These are phyloP conservation scores for Laupala kohalensis DNA, from an alignment of 1,140 invertebrate species.

Conservation along the genomic window DNA sequence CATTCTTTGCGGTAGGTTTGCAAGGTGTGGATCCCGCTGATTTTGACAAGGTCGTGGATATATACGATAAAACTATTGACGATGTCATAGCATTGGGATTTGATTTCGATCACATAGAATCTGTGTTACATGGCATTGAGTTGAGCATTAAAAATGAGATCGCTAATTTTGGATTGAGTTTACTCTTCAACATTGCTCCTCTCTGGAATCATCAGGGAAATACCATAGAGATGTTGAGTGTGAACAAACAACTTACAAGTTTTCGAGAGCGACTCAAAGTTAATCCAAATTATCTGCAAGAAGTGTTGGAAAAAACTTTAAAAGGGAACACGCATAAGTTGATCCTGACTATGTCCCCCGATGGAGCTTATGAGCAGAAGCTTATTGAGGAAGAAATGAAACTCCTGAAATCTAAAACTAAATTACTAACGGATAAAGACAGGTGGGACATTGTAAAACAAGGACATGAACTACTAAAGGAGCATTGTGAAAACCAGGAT, in stretches of 20 bases:
- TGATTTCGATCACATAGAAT: conserved; percentile 66
- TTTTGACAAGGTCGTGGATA: conserved; percentile 52
- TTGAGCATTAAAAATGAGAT: conserved; percentile 73
- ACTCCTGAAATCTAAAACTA: conserved; percentile 52
- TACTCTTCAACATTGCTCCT: conserved; percentile 61
- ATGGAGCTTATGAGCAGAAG: conserved; percentile 60
- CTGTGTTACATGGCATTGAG: conserved; percentile 75
- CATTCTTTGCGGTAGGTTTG: conserved; percentile 71
- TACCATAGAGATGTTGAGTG: conserved; percentile 52
- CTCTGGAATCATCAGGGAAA: conserved; percentile 82
- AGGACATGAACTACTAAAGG: conserved; percentile 54
- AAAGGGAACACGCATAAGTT: conserved; percentile 69
- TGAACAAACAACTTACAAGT: conserved; percentile 53
- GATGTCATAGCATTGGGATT: conserved; percentile 52
- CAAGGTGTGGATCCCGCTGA: conserved; percentile 64
- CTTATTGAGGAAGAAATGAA: conserved; percentile 50
- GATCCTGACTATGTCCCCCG: conserved; percentile 71
- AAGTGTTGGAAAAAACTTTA: conserved; percentile 67
- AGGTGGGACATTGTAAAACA: conserved; percentile 49
- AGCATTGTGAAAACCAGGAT: conserved; percentile 60
- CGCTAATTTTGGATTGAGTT: conserved; percentile 71
- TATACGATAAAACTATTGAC: conserved; percentile 59
- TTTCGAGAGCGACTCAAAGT: conserved; percentile 40
- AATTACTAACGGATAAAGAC: conserved; percentile 41
- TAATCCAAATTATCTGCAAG: conserved; percentile 56